Base-by-base conservation (phyloP, 2,888 invertebrate genomes). In the Erebia palarica region DNA sequence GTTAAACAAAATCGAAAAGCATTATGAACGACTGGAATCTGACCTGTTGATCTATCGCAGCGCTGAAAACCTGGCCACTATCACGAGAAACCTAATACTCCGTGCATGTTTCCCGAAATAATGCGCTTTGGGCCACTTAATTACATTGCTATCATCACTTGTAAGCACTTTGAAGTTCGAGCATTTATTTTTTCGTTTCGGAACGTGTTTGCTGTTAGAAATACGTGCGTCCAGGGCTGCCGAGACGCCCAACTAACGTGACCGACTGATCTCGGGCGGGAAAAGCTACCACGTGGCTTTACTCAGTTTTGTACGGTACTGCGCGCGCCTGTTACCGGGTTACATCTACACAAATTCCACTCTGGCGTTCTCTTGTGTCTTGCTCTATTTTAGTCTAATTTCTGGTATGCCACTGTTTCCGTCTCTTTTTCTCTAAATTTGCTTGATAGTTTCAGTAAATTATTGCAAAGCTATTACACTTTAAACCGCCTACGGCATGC, bases 1-100 rank as follows among this genome's bases (percentile, higher is more conserved):
- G 18, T 42, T 36, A 70, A 65, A 68, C 60, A 68, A 55, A 71
- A 63, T 63, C 68, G 71, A n/a, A 58, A 61, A 71, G 68, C 58
- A 65, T 21, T 58, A 77, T 76, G 77, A 80, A 76, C 73, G 74
- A 81, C 78, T 75, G 76, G 79, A 80, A 80, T 82, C 90, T 84
- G 81, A 91, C 90, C 90, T 90, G 90, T 88, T 88, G 86, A 86
- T 84, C 80, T 81, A 81, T 76, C 70, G 53, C 70, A 78, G 77
- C 75, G 65, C 68, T 44, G 71, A n/a, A 61, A 63, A 66, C 67
- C 47, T 27, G 68, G 61, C 58, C 51, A 58, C 16, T 73, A 63
- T 66, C 71, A 73, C 71, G 67, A 68, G 44, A 44, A 63, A 61
- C 44, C 44, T 61, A 49, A 79, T 79, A 81, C 79, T 79, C 75